Base-by-base conservation (phyloP, 2,797 vertebrate species). In the Pogonophryne albipinna region DNA sequence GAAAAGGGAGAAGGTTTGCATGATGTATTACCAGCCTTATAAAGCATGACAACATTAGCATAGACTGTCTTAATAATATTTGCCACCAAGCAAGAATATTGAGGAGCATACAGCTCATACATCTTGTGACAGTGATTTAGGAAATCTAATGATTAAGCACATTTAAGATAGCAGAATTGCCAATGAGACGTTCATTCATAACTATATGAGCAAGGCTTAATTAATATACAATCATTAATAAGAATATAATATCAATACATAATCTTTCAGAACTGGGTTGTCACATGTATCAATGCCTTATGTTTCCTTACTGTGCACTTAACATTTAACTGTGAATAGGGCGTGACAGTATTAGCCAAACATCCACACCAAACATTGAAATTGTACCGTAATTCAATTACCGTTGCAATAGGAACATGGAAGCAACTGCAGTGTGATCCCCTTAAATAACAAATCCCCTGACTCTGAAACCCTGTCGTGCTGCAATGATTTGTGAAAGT, bases 41-140 rank as follows among this genome's bases (percentile, higher is more conserved):
- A 79, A 91, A 86, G 87, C 82, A 85, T 66, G 67, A 55, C 56
- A 62, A 19, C 85, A 90, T 88, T 60, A 90, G 83, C 84, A 92
- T 85, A 15, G 69, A 72, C 64, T 55, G 70, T 61, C 64, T 69
- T 85, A 80, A 88, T 86, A 87, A 86, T 60, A 74, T 88, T 85
- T 86, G 73, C 65, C 68, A 79, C 80, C 59, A 71, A 78, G 45
- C 38, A 50, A 49, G 80, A 91, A 90, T 86, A 72, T 85, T 72
- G 87, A 86, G 56, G 60, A 44, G 62, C 70, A 55, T 55, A 62
- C 38, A 79, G 70, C 41, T 64, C 62, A 74, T 78, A 61, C 53
- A 76, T 80, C 69, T 14, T 53, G 4, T 47, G 60, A 63, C 64
- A 63, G 73, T 63, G 53, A 82, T 67, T 86, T 72, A 67, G 31